Evolutionary conservation across 2,113 vertebrate genomes (phyloP), one percentile per base, ranked within the genome.

Genomic region (Nyctibius bracteatus): DNA sequence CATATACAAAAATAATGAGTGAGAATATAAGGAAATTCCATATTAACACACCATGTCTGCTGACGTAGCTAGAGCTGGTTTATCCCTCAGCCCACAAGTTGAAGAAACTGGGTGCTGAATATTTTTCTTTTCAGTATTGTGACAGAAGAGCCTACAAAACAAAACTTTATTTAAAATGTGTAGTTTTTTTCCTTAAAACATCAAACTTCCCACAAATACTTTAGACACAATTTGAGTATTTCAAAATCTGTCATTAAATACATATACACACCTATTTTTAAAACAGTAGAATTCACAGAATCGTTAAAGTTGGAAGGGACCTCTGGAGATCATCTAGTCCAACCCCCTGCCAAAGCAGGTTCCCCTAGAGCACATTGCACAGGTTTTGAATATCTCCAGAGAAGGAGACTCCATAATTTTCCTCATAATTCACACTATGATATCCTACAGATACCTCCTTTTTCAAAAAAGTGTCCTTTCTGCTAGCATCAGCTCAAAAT

Each of bases 1-100:
- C 4, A 14, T 30, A 65, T 8, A 81, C 8, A 28, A 65, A 74
- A 55, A 12, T 43, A 49, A 20, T 4, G 3, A 84, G 47, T 28
- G 24, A 68, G 10, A 88, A 49, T 20, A 49, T 20, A 81, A 77
- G 30, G 37, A 80, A 72, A 84, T 12, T 24, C 14, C 41, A 3
- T 12, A 65, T 94, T 93, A 96, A 97, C 97, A 70, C 80, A 98
- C 98, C 96, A 9, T 66, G 68, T 74, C 73, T 67, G 62, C n/a
- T 72, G 96, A 90, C 49, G 81, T 44, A 67, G 66, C 49, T 43
- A 71, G 22, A 91, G 52, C 21, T 85, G 67, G 83, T 58, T 61
- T 91, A 63, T 37, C 25, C 37, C 41, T 52, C 75, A 86, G 47
- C 49, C 1, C 57, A 88, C 25, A 75, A 80, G 10, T 49, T 63